Evolutionary conservation across 2,797 vertebrate genomes (phyloP), one percentile per base, ranked within the genome.

Genomic region (Thalassophryne amazonica): DNA sequence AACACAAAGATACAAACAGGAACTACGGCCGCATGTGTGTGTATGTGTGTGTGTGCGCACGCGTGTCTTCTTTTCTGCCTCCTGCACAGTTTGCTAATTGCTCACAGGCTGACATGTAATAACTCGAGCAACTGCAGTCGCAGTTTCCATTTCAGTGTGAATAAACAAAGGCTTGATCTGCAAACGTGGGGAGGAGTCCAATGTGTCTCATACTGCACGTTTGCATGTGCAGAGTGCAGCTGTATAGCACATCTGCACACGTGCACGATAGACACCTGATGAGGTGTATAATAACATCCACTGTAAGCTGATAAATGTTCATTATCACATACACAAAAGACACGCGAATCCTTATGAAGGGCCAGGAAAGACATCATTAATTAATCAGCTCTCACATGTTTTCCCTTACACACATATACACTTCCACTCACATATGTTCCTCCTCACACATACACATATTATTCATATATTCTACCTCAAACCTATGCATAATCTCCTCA

Each of bases 31-130:
- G 73, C 50, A 60, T 71, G 65, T 58, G 62, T 55, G 54, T 60
- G 16, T 18, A 7, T n/a, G 60, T 46, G 45, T 48, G 19, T 66
- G 49, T 72, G n/a, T 22, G 21, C 7, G 5, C 1, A 12, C 12
- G 46, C 42, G 13, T 4, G 28, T 24, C 52, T 78, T 63, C 73
- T 29, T 37, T 59, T 52, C 38, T 50, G 60, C 84, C 81, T 72
- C 83, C 78, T 36, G 78, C 60, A 76, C 42, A 56, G 72, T 76
- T 67, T 69, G 73, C 76, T 88, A 88, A 90, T 86, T 87, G 81
- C 80, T 82, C 84, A 79, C 78, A 75, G 83, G 78, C 69, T 72
- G 68, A 79, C 72, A 64, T 65, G 72, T 43, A 75, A 80, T 71
- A 69, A 72, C 75, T 66, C 34, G 32, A 65, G 55, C 55, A 62